Percentiles rank a stretch among this genome's conserved stretches.
Evolutionary conservation across 2,888 invertebrate species (phyloP).

Genomic region (Chelonus formosanus): DNA sequence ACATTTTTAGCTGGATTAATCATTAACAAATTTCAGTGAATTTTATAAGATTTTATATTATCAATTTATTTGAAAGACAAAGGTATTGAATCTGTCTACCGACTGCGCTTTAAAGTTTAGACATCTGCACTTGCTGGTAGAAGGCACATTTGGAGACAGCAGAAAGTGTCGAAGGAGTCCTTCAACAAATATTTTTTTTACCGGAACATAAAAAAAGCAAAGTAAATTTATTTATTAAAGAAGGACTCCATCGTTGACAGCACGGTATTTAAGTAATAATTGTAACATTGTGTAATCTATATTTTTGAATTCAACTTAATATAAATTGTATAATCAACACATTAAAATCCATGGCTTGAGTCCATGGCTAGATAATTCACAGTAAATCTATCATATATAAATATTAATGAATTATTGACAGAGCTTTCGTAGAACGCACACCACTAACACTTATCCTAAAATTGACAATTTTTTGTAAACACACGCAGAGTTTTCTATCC

Average conservation of each 20-base stretch:
- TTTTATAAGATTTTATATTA: not conserved
- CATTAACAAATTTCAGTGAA: not conserved
- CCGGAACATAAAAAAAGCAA: not conserved
- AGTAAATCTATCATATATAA: constrained; percentile 23
- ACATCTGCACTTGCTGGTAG: constrained; percentile 53
- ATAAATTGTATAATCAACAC: constrained; percentile 46
- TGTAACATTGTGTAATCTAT: not conserved
- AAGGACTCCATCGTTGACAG: constrained; percentile 34
- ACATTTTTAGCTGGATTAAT: not conserved
- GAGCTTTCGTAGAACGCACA: constrained; percentile 61
- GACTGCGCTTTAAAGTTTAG: constrained; percentile 20
- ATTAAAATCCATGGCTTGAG: constrained; percentile 64
- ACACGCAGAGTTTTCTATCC: constrained; percentile 26
- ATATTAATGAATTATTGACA: not conserved
- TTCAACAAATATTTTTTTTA: constrained; percentile 36
- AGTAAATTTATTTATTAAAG: not conserved
- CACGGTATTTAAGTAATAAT: constrained; percentile 19
- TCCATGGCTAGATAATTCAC: constrained; percentile 58
- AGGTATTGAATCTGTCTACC: constrained; percentile 20
- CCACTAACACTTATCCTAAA: constrained; percentile 31
- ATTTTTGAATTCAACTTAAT: constrained; percentile 4
- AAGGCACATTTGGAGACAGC: constrained; percentile 31
- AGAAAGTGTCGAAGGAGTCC: constrained; percentile 46
- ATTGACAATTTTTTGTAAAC: constrained; percentile 1
- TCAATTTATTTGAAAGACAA: not conserved